These are phyloP conservation scores for Cichladusa arquata DNA, from an alignment of 2,113 vertebrate genomes.

Conservation along the genomic window DNA sequence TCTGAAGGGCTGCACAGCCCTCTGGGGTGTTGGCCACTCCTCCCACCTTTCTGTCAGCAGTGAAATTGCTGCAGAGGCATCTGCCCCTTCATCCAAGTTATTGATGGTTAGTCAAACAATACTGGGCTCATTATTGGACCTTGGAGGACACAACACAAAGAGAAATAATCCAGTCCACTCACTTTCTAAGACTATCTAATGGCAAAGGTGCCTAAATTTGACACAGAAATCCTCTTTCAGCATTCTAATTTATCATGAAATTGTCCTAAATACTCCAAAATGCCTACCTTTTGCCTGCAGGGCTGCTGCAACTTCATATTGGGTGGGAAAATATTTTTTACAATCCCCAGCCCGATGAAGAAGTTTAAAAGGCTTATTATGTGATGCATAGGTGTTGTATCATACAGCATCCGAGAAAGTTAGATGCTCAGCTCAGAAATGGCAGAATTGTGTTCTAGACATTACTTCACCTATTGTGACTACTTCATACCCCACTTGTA, in stretches of 20 bases:
- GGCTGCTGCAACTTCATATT: not conserved
- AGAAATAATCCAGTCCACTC: not conserved
- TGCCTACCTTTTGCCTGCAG: not conserved
- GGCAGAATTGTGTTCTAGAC: not conserved
- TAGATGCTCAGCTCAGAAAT: not conserved
- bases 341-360: accelerated
- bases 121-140: not conserved
- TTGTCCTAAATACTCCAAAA: not conserved
- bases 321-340: not conserved
- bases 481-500: too few species aligned
- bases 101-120: not conserved
- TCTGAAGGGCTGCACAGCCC: too few species aligned
- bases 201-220: not conserved
- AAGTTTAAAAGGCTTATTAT: not conserved
- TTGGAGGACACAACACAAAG: not conserved
- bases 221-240: not conserved
- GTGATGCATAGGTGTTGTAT: not conserved
- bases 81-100: not conserved
- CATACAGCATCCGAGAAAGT: not conserved
- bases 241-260: not conserved
- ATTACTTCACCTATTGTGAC: not conserved
- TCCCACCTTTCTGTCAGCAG: not conserved
- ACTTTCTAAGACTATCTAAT: not conserved
- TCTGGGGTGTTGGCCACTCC: not conserved
- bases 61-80: not conserved